A percentile compares a stretch with the other conserved stretches of the same genome.
These are phyloP conservation scores for Zaprionus lineosus DNA, from an alignment of 2,888 invertebrate species.

Conservation along the genomic window DNA sequence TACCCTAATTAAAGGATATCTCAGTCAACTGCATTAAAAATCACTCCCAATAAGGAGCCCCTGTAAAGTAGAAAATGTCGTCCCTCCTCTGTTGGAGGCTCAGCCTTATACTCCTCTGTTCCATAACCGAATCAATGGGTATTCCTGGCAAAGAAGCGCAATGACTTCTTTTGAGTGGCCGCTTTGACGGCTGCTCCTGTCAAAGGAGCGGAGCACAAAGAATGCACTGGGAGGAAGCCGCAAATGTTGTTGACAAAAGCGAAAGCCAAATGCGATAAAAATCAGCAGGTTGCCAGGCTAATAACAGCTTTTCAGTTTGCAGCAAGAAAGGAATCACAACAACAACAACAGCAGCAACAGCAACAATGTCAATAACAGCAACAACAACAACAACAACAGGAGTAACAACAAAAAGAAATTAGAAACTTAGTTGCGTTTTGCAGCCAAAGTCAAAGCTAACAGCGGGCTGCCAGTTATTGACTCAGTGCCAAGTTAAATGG, in stretches of 20 bases:
- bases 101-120: no score
- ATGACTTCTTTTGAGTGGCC: constrained; percentile 15
- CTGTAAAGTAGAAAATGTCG: no score
- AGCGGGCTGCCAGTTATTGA: constrained; percentile 36
- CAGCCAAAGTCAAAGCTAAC: constrained; percentile 26
- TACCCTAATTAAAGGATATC: no score
- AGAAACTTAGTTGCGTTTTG: constrained; percentile 36
- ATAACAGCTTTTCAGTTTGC: constrained; percentile 41
- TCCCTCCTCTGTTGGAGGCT: no score
- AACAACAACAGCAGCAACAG: neutral
- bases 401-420: neutral
- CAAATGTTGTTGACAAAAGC: constrained; percentile 40
- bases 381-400: constrained; percentile 7
- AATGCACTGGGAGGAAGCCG: constrained; percentile 28
- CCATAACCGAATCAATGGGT: no score
- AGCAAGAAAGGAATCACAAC: no score
- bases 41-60: no score
- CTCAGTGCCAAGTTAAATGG: constrained; percentile 19
- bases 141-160: no score
- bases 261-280: constrained; percentile 45
- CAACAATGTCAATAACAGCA: no score
- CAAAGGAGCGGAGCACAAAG: constrained; percentile 10
- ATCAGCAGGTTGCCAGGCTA: constrained; percentile 65
- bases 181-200: constrained; percentile 19
- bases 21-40: no score